Conservation (phyloP, 2,888 invertebrate species). For the Epistrophe grossulariae region DNA sequence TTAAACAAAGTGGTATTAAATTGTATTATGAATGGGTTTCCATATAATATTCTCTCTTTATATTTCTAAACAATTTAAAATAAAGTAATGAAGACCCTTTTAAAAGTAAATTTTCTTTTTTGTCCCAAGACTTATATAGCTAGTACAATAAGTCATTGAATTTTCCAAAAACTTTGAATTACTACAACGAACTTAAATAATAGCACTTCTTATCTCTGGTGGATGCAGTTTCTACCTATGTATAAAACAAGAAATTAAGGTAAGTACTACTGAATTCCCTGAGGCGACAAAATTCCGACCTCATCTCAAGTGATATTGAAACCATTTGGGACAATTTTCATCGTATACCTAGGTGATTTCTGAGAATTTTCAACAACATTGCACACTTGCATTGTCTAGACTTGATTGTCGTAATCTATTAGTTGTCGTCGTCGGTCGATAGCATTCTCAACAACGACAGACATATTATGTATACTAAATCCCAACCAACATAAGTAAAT, state of each 20-base stretch:
- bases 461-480: slow-evolving; percentile 25
- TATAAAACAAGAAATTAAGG: not conserved
- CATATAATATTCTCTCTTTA: not conserved
- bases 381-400: slow-evolving; percentile 32
- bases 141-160: not conserved
- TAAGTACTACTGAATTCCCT: not conserved
- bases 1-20: not conserved
- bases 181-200: not conserved
- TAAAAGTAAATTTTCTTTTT: not conserved
- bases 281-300: slow-evolving; percentile 23
- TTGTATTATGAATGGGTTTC: not conserved
- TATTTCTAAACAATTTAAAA: not conserved
- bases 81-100: not conserved
- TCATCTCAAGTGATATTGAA: slow-evolving; percentile 26
- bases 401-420: not conserved
- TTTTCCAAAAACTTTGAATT: not conserved
- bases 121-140: not conserved
- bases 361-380: slow-evolving; percentile 32
- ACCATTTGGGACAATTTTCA: slow-evolving; percentile 22
- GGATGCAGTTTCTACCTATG: not conserved
- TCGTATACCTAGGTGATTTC: slow-evolving; percentile 8
- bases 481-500: slow-evolving; percentile 20
- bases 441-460: not conserved
- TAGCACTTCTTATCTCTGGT: not conserved
- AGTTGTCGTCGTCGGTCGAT: not conserved